Base-by-base conservation (phyloP, 2,888 invertebrate genomes). In the Amphipoea oculea region DNA sequence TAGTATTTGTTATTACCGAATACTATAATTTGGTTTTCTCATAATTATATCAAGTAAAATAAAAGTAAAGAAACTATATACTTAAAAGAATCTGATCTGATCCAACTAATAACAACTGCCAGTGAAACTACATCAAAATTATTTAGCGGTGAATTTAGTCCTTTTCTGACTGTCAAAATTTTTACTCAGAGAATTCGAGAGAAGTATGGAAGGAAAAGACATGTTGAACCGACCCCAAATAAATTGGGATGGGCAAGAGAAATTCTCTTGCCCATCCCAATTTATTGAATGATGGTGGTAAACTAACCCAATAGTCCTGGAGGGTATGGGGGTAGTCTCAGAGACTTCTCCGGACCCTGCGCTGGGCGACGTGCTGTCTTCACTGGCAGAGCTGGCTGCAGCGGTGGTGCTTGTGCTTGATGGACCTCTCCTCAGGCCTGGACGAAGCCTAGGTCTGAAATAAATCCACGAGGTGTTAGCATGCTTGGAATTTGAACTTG, bases 391-490 rank as follows among this genome's bases (percentile, higher is more conserved):
- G 14, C 87, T 83, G n/a, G 87, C 90, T 20, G 96, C 93, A 23
- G 95, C 94, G 1, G 94, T 92, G 0, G 93, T 92, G 36, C 93
- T 93, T 1, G 94, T 93, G 4, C 94, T 92, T 0, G 94, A 90
- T 36, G 91, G 90, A 65, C 92, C 90, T 78, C 94, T 91, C 82
- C 95, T 94, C 82, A 95, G 85, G 17, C 94, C 94, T 42, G 97
- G 97, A 65, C 97, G 96, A 9, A 97, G 96, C 83, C 97, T 96
- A 29, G 96, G 92, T 89, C 97, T 97, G 89, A 5, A 73, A 85
- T 14, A 45, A 60, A 20, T 40, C 7, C 48, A 60, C 4, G 36
- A 73, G 3, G 9, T 40, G 4, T 82, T 14, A 72, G 45, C 14
- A 76, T 54, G n/a, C 11, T n/a, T 42, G 14, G 11, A 7, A 23